Evolutionary conservation across 2,113 vertebrate species (phyloP).

Genomic region (Odocoileus virginianus): DNA sequence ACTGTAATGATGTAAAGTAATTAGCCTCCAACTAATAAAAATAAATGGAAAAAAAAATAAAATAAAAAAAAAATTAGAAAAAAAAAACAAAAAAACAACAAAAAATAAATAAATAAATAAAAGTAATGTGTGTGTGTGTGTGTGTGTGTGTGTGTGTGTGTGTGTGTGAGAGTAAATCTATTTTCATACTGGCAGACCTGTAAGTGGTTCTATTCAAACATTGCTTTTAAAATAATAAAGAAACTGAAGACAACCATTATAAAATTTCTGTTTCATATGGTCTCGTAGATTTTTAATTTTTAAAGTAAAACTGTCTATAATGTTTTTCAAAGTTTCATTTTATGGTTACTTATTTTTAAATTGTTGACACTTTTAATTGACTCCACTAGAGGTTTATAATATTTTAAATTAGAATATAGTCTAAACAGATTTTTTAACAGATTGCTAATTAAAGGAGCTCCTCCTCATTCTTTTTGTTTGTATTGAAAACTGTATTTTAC

Average conservation of each 20-base stretch:
- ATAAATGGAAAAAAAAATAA: too few relatives aligned
- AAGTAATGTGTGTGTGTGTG: too few relatives aligned
- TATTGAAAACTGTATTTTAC: neutral
- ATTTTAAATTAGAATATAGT: neutral
- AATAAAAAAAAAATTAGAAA: too few relatives aligned
- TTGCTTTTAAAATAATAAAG: neutral
- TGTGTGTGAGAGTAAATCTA: neutral
- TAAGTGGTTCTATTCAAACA: neutral
- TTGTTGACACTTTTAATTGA: neutral
- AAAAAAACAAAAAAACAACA: too few relatives aligned
- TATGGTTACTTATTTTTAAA: neutral
- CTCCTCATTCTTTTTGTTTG: neutral
- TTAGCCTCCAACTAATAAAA: too few relatives aligned
- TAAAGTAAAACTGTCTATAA: neutral
- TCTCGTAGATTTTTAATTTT: neutral
- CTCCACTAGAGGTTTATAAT: neutral
- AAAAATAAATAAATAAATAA: too few relatives aligned
- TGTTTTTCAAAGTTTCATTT: neutral
- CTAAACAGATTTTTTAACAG: neutral
- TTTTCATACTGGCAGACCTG: neutral
- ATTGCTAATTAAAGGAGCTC: neutral
- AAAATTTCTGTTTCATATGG: neutral
- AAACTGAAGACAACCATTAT: neutral
- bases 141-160: neutral
- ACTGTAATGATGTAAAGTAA: too few relatives aligned